Base-by-base conservation (phyloP, 2,113 vertebrate genomes). In the Clarias macrocephalus region DNA sequence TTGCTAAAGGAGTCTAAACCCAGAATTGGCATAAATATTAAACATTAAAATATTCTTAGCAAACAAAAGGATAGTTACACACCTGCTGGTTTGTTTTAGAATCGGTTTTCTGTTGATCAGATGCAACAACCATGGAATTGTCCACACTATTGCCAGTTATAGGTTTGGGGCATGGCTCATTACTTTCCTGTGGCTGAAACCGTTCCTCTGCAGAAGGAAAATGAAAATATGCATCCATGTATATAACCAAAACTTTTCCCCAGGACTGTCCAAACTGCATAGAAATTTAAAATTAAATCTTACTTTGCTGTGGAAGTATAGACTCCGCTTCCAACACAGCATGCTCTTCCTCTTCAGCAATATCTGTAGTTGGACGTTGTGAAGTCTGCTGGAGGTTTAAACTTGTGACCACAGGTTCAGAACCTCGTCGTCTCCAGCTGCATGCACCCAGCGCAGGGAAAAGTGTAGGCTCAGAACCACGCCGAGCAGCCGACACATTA, bases 401-500 rank as follows among this genome's bases (percentile, higher is more conserved):
- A 8, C 84, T 75, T 9, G 57, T 54, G 25, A 91, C 79, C 10
- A 91, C 12, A 0, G 77, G 86, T 3, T 86, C 91, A 0, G 65
- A 90, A 19, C 83, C 68, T 68, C 6, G 19, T 37, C 90, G 90
- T 7, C 87, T 84, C 62, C 85, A 33, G 2, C 63, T 59, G 83
- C 82, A 62, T 15, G 60, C 72, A 23, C 21, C 30, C 9, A 82
- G 90, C 0, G 23, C 9, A 37, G 66, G 91, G 77, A 88, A 10
- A 82, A 93, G 28, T 62, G 88, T 59, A 1, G 95, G 94, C 87
- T 95, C 95, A 0, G 92, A 96, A 59, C 88, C 91, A 66, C 94
- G 88, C 18, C 68, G 88, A 60, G 84, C 37, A 62, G 88, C 80
- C 1, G 85, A 8, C 0, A 33, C 23, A 21, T 37, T 68, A 37